Base-by-base conservation (phyloP, 2,797 vertebrate species). In the Channallabes apus region DNA sequence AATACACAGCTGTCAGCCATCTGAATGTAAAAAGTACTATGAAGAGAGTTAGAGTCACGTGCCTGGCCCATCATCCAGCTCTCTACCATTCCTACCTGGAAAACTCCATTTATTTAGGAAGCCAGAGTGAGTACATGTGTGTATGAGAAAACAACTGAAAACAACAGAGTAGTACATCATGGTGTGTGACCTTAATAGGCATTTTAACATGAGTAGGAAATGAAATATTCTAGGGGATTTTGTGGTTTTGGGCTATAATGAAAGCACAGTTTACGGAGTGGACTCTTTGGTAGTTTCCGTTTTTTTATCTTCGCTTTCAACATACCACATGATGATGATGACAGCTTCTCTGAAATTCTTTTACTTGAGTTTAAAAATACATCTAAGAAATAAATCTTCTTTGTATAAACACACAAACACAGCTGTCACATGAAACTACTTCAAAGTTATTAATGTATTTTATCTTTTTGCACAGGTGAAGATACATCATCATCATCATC, bases 51-150 rank as follows among this genome's bases (percentile, higher is more conserved):
- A 86, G 82, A 3, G 89, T 96, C 84, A 94, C 89, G 87, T 96
- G 95, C 83, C 59, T 94, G 0, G 90, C 92, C 82, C 91, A 22
- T 20, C 91, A 95, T 80, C 88, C 88, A 14, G 86, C 84, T 32
- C 80, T 91, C 35, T 22, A 76, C 56, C 69, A 84, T 29, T 1
- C 46, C 8, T 24, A 69, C 56, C 83, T 94, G 73, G 88, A 88
- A 38, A 6, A 88, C 56, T 94, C 92, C 76, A 35, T 92, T 54
- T 89, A 67, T 77, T 85, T 94, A 69, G 80, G 85, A 90, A 75
- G 1, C 78, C 1, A 82, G 1, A 1, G 95, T 96, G 87, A 95
- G 94, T 94, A 90, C 46, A 73, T 46, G 76, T 54, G 46, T 54
- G 29, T 27, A 14, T 62, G 38, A 87, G 78, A 78, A 75, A 87